These are phyloP conservation scores for Coracias cyanogaster DNA, from an alignment of 2,797 vertebrate genomes.

Conservation along the genomic window DNA sequence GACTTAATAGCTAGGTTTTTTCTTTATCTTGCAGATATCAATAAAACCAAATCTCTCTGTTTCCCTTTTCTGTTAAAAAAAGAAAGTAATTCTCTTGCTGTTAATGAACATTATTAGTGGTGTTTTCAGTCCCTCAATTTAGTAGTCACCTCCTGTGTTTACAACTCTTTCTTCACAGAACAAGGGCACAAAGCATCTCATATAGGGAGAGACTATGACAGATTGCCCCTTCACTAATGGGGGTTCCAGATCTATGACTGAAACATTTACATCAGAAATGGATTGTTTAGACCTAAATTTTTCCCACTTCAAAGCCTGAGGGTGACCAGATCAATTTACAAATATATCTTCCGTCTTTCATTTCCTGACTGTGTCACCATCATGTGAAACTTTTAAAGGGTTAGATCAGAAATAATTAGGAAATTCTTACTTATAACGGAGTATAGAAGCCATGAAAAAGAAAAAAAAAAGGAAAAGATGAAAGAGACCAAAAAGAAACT, in stretches of 20 bases:
- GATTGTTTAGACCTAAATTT: conserved; percentile 41
- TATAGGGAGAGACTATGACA: background rate
- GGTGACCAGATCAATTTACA: conserved; percentile 54
- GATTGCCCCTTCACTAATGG: conserved; percentile 16
- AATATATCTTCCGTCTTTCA: conserved; percentile 52
- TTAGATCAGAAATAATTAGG: conserved; percentile 60
- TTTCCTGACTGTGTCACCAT: conserved; percentile 54
- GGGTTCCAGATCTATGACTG: conserved; percentile 16
- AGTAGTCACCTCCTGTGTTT: conserved; percentile 31
- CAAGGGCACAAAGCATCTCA: background rate
- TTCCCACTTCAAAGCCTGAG: conserved; percentile 63
- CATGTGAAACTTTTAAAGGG: conserved; percentile 65
- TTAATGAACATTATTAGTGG: conserved; percentile 33
- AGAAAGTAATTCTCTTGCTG: background rate
- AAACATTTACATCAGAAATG: conserved; percentile 54
- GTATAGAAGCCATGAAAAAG: background rate
- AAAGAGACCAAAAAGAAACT: conserved; percentile 43
- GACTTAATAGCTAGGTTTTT: background rate
- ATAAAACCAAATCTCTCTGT: background rate
- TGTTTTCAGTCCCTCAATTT: conserved; percentile 21
- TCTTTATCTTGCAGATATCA: conserved; percentile 24
- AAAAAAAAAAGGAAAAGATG: background rate
- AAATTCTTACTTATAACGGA: conserved; percentile 58
- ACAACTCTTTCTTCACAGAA: conserved; percentile 36
- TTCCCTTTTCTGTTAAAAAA: background rate